These are phyloP conservation scores for Ardeotis arabs DNA, from an alignment of 2,113 vertebrate genomes.

Conservation along the genomic window DNA sequence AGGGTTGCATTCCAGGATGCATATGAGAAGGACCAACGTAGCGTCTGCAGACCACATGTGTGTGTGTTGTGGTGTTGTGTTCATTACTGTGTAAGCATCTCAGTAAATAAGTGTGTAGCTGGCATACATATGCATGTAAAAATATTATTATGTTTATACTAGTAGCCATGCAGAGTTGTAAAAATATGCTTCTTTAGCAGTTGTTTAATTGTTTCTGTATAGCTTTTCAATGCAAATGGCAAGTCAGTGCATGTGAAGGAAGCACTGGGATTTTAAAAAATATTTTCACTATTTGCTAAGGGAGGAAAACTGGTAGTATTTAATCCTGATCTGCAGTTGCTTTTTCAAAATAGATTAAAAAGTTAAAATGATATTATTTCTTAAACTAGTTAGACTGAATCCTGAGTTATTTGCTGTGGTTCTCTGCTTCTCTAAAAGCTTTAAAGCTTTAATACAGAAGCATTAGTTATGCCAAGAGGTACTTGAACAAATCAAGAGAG, in stretches of 20 bases:
- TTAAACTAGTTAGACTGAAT: not conserved
- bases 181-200: not conserved
- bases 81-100: not conserved
- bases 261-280: not conserved
- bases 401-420: not conserved
- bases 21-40: fast-evolving
- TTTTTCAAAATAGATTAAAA: not conserved
- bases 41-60: not conserved
- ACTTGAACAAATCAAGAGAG: not conserved
- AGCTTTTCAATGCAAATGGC: not conserved
- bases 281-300: not conserved
- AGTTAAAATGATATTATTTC: not conserved
- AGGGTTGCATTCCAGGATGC: not conserved
- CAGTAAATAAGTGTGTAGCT: not conserved
- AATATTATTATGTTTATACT: not conserved
- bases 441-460: no score
- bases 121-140: not conserved
- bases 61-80: not conserved
- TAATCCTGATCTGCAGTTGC: not conserved
- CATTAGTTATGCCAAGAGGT: not conserved
- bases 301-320: not conserved
- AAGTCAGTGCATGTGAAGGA: not conserved
- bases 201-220: not conserved
- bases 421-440: not conserved
- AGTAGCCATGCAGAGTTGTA: not conserved